Evolutionary conservation across 2,797 vertebrate species (phyloP), one percentile per base, ranked within the genome.

Genomic region (Acridotheres tristis): DNA sequence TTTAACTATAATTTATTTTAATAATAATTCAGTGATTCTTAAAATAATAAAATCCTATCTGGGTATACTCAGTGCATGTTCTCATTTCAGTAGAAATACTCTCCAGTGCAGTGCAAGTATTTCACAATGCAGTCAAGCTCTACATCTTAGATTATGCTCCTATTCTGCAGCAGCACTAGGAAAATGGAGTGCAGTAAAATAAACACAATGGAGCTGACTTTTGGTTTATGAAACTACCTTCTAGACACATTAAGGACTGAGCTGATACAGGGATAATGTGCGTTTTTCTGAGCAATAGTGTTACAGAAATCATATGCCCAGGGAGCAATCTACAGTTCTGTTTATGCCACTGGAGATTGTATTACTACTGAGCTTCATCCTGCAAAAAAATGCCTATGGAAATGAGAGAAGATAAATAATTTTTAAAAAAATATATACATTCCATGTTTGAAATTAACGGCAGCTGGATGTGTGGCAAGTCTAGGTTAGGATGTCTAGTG

Each of bases 21-120:
- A 65, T 65, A 65, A 84, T 65, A 69, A 86, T 58, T 62, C 27
- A 62, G 13, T 42, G 4, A 30, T 29, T 88, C 36, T 19, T 84
- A 84, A 53, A 82, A 77, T 11, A 87, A 63, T 57, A 36, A 78
- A 86, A 21, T 9, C 12, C 14, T 19, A 82, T 58, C 16, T 51
- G n/a, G 19, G 14, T 58, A 34, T 67, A 75, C 43, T 59, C 32
- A 62, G 53, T 73, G 42, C 34, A 72, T 84, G 34, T 16, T 45
- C 45, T 85, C 34, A 17, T 85, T 94, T 93, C 75, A 78, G 43
- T 6, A 65, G 62, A 78, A 80, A 58, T 29, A 11, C 69, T 76
- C 62, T 67, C 79, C 58, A 87, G 82, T 50, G 66, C n/a, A 84
- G 71, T 66, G 79, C 73, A 95, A 95, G 84, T 82, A 86, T 91